Percentiles rank a stretch among this genome's conserved stretches.
phyloP scores from a whole-genome alignment of 2,113 vertebrate species.

The Pterocles burchelli region DNA sequence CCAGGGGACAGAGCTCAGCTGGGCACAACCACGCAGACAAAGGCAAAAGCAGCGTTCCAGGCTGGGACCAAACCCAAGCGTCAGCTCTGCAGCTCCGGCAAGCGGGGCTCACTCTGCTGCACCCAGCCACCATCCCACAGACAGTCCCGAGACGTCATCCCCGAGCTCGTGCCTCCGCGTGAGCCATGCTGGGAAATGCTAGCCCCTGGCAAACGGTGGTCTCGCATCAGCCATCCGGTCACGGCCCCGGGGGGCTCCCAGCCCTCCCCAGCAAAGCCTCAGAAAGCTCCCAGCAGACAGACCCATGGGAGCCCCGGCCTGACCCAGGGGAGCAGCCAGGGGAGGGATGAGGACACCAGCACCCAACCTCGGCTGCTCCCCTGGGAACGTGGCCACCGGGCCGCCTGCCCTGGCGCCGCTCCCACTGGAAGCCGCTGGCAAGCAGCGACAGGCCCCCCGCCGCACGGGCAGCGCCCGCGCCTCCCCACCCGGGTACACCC shows the following conservation, averaged over 20 bases:
- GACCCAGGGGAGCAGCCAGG: neutral
- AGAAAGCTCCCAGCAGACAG: fast-evolving
- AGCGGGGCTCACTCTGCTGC: neutral
- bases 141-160: neutral
- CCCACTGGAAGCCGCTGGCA: neutral
- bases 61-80: fast-evolving
- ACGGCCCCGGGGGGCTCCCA: neutral
- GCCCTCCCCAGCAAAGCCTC: too few relatives aligned
- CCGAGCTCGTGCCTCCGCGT: fast-evolving
- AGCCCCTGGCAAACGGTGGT: too few relatives aligned
- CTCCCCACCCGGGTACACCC: constrained; percentile 62
- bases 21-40: neutral
- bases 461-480: constrained; percentile 53
- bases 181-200: fast-evolving
- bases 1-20: fast-evolving
- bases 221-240: neutral
- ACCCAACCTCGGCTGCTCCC: neutral
- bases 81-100: neutral
- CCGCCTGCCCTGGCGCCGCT: neutral
- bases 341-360: fast-evolving
- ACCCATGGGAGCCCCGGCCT: neutral
- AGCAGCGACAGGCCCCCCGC: constrained; percentile 68
- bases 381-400: neutral
- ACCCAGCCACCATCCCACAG: fast-evolving
- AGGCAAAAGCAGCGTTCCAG: neutral